A percentile compares a stretch with the other conserved stretches of the same genome.
phyloP scores from a whole-genome alignment of 2,797 vertebrate species.

The Chiroxiphia lanceolata region DNA sequence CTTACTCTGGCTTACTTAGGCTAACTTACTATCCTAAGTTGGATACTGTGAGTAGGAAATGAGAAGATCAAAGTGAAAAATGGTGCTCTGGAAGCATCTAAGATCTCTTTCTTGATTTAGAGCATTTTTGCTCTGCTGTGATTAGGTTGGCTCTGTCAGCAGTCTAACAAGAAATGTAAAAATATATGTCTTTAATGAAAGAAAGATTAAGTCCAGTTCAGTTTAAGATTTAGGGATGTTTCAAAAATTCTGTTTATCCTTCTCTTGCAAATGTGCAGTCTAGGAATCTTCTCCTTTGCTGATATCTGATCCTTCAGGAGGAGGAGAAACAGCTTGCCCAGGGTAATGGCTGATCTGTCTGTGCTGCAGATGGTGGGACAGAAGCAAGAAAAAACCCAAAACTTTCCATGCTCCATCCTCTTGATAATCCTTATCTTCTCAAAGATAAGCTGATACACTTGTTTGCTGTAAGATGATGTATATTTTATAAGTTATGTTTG shows the following conservation, averaged over 20 bases:
- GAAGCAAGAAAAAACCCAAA: background rate
- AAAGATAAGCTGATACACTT: background rate
- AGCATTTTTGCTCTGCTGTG: background rate
- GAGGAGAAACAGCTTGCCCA: background rate
- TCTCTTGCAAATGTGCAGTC: background rate
- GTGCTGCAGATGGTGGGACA: background rate
- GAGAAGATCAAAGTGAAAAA: background rate
- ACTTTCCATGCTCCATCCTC: background rate
- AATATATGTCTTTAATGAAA: slow-evolving; percentile 1
- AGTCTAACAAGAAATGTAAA: background rate
- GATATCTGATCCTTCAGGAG: background rate
- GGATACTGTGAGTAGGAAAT: background rate
- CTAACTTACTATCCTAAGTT: background rate
- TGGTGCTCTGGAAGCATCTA: background rate
- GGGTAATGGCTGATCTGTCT: background rate
- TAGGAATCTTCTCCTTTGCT: background rate
- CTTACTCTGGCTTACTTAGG: background rate
- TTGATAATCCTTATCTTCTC: slow-evolving; percentile 12
- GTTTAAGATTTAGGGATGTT: background rate
- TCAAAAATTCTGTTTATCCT: slow-evolving; percentile 17
- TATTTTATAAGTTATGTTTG: background rate
- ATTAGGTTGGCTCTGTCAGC: background rate
- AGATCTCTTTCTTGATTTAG: background rate
- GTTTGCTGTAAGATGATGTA: background rate
- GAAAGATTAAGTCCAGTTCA: background rate